These are phyloP conservation scores for Arrhamphus sclerolepis DNA, from an alignment of 2,797 vertebrate genomes.

Conservation along the genomic window DNA sequence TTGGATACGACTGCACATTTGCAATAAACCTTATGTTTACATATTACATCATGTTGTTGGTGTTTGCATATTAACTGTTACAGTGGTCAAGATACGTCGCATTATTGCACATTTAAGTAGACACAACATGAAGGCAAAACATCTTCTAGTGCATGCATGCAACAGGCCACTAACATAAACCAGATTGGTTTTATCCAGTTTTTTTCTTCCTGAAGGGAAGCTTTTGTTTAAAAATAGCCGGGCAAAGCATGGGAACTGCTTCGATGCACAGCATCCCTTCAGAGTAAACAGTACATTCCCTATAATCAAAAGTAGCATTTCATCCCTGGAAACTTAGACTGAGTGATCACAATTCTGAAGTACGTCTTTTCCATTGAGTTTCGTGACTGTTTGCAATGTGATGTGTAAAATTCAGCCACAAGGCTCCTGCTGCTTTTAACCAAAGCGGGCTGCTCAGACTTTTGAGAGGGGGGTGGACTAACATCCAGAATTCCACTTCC, in stretches of 20 bases:
- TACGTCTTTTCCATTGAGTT: too few relatives aligned
- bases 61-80: slow-evolving; percentile 26
- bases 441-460: not conserved
- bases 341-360: too few relatives aligned
- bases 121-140: too few relatives aligned
- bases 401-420: slow-evolving; percentile 13
- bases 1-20: slow-evolving; percentile 86
- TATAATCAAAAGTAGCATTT: not conserved
- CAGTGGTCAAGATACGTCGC: not conserved
- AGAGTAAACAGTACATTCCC: not conserved
- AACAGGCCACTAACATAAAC: not conserved
- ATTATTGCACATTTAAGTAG: not conserved
- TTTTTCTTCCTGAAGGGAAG: not conserved
- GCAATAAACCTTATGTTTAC: slow-evolving; percentile 89
- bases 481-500: not conserved
- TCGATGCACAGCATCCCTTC: too few relatives aligned
- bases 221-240: not conserved
- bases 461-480: not conserved
- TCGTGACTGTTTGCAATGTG: slow-evolving; percentile 2
- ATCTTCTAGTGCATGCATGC: too few relatives aligned
- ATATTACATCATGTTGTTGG: slow-evolving; percentile 51
- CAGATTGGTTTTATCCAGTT: not conserved
- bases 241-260: too few relatives aligned
- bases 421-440: not conserved
- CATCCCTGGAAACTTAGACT: too few relatives aligned